Evolutionary conservation across 2,113 vertebrate genomes (phyloP), one percentile per base, ranked within the genome.

Genomic region (Psammodynastes pulverulentus): DNA sequence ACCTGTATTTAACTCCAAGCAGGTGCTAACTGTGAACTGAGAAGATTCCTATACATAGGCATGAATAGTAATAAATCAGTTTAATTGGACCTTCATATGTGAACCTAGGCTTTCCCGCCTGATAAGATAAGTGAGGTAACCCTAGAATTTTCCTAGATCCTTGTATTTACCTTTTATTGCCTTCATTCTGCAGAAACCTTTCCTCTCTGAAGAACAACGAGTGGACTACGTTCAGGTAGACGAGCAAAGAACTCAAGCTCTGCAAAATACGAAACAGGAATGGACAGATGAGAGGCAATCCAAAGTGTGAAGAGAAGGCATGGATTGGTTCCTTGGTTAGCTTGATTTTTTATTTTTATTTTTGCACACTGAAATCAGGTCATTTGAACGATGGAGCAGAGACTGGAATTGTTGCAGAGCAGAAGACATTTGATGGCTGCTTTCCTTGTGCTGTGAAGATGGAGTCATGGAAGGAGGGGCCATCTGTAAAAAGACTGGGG

Each of bases 141-240:
- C 17, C 17, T 19, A 79, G 15, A 15, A 79, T 79, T 19, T 79
- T 19, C 67, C 34, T 39, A 79, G 72, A 79, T 43, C 72, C 19
- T 79, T 43, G 7, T 21, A 89, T 91, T 49, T 58, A 67, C 2
- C 0, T 0, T 24, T 94, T 88, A 51, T 94, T 46, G 3, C 1
- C 84, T 34, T 95, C 95, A 9, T 93, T 92, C 3, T 91, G 87
- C 94, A 99, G 99, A 99, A 99, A 95, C 97, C 98, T 49, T 97
- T 98, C 88, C 97, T 99, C 94, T 98, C 98, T 2, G 98, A 99
- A 93, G 99, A 99, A 23, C 97, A 99, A 93, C 97, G 97, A 93
- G 99, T 99, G 89, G 99, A 99, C 96, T 99, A 99, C 1, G 99
- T 99, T 89, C 98, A 98, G 93, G 99, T 99, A 92, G 99, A 99